Base-by-base conservation (phyloP, 2,113 vertebrate species). In the Centropus bengalensis region DNA sequence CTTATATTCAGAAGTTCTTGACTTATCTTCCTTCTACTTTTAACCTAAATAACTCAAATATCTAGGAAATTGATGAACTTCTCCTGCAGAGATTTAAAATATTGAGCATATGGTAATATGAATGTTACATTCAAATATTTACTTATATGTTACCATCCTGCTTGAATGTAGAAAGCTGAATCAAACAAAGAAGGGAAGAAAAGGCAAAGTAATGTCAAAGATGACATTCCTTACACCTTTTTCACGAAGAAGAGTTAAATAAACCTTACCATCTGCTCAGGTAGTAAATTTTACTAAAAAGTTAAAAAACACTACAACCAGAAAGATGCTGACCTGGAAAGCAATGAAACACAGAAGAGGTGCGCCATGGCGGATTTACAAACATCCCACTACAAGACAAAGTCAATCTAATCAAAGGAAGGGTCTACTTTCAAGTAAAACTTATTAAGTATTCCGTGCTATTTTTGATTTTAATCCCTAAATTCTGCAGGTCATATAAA, bases 21-120 rank as follows among this genome's bases (percentile, higher is more conserved):
- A 90, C 45, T 74, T 82, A 70, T 14, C 87, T 90, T 67, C n/a
- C 26, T 70, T 87, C 82, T 70, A 82, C 73, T 93, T 92, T 86
- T 63, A 47, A 82, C 22, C 47, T 55, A 58, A 79, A 82, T 58
- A 74, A 51, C 40, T 69, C 49, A 58, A 54, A 89, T 69, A 58
- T 38, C 36, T 56, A 91, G 42, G 33, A 86, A 81, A 94, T 69
- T 12, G 27, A 15, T 32, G 19, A 73, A 60, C 36, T 28, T 1
- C 44, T 83, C 69, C 47, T 62, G 14, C 26, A 66, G 15, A 80
- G 18, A 77, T 26, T 58, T 49, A 33, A 51, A 85, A 3, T 24
- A 32, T 40, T 21, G 15, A 79, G 11, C 21, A 78, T 40, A 74
- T 8, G 14, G 52, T 78, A 8, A 23, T 27, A 66, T 26, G 23